Evolutionary conservation across 2,888 invertebrate genomes (phyloP), one percentile per base, ranked within the genome.

Genomic region (Brassicogethes aeneus): DNA sequence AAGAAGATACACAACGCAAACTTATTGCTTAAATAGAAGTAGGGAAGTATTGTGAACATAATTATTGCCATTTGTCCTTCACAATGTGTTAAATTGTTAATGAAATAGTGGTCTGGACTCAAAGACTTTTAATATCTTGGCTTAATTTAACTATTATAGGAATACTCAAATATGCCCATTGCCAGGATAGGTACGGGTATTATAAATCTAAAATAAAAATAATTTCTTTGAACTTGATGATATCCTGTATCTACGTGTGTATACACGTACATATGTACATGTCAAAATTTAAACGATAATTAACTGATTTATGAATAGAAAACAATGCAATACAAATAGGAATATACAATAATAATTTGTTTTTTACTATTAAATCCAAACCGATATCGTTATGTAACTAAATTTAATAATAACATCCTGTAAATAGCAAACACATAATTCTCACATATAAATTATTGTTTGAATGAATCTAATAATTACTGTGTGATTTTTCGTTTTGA

Each of bases 401-500:
- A 29, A 32, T 40, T 41, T 39, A 38, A 46, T 47, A 54, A 52
- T 39, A 53, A 54, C 54, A 52, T 55, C 55, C 55, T 53, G 53
- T 47, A 45, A 51, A 49, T 49, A 29, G 43, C 45, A 46, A 52
- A 50, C 44, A 47, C 41, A 53, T n/a, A n/a, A n/a, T 40, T 36
- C 30, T 16, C 30, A 48, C 46, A 41, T 33, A 39, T 29, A 42
- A 44, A 48, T 45, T 42, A 45, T 47, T 39, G 39, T 45, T 48
- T 46, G 44, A 48, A 46, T 48, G 42, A 44, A 46, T 35, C 44
- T 48, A 41, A 46, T 48, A 45, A 44, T 35, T 34, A 2, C 41
- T 16, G 15, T 44, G 41, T 39, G 40, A 44, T 45, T 45, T 37
- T 41, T 40, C 39, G 39, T 41, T 30, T 40, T 17, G 38, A 30